A percentile compares a stretch with the other conserved stretches of the same genome.
Evolutionary conservation across 2,113 vertebrate genomes (phyloP).

Genomic region (Himantopus leucocephalus): DNA sequence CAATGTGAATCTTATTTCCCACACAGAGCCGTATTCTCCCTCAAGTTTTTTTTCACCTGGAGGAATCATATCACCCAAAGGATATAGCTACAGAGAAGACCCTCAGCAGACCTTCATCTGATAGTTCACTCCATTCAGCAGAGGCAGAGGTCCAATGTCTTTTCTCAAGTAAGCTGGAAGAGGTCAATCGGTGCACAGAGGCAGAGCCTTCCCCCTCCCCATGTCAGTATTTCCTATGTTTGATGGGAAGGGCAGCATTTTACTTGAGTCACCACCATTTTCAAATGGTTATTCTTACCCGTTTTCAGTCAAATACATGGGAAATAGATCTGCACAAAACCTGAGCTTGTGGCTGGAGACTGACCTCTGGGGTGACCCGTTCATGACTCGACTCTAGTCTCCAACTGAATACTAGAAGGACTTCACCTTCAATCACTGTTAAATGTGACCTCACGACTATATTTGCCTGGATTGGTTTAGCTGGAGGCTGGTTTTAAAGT

Average conservation of each 20-base stretch:
- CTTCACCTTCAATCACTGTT: constrained; percentile 52
- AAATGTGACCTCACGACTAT: constrained; percentile 54
- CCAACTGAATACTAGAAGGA: constrained; percentile 38
- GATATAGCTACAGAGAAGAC: not conserved
- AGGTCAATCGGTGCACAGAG: not conserved
- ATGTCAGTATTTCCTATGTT: not conserved
- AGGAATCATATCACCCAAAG: not conserved
- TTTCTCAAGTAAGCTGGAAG: not conserved
- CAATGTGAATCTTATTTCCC: not conserved
- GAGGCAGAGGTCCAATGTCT: not conserved
- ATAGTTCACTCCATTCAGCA: not conserved
- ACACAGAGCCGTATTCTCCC: not conserved
- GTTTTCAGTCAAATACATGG: not conserved
- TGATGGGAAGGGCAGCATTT: not conserved
- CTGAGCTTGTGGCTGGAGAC: not conserved
- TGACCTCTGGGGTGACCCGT: constrained; percentile 7
- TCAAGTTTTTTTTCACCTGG: not conserved
- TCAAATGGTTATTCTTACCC: not conserved
- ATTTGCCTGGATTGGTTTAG: constrained; percentile 53
- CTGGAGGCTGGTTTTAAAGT: constrained; percentile 63
- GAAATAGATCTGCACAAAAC: constrained; percentile 4
- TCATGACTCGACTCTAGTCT: constrained; percentile 19
- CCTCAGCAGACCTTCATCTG: not conserved
- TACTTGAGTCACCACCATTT: not conserved
- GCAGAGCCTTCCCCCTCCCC: not conserved